These are phyloP conservation scores for Falco naumanni DNA, from an alignment of 2,797 vertebrate species.

Conservation along the genomic window DNA sequence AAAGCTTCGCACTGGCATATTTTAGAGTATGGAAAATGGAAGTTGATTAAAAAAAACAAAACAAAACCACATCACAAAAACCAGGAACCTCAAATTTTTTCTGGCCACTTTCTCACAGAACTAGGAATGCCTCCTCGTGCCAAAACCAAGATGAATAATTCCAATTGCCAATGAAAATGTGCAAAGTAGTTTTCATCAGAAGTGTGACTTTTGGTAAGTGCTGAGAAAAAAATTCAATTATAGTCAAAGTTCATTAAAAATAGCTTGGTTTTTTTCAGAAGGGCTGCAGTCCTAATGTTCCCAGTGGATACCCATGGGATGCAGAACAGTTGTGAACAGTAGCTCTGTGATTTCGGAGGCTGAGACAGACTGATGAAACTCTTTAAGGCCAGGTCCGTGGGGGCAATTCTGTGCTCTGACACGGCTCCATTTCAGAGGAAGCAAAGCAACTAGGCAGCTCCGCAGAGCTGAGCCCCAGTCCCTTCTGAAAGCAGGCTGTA, in stretches of 20 bases:
- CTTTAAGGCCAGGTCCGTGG: neutral
- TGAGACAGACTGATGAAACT: neutral
- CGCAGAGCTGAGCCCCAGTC: neutral
- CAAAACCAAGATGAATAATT: neutral
- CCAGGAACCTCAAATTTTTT: neutral
- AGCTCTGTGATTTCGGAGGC: neutral
- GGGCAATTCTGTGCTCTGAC: neutral
- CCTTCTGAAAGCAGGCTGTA: neutral
- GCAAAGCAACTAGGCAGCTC: neutral
- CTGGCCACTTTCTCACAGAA: neutral
- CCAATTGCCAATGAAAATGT: neutral
- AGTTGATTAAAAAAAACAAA: neutral
- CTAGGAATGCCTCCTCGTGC: neutral
- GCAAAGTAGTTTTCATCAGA: conserved; percentile 1
- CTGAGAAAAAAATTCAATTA: neutral
- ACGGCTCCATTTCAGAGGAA: neutral
- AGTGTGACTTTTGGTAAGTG: neutral
- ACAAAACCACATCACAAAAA: too few species aligned
- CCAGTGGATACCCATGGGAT: neutral
- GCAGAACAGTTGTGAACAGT: neutral
- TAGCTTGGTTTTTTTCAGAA: neutral
- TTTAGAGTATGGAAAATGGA: neutral
- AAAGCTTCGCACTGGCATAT: neutral
- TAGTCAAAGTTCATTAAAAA: neutral
- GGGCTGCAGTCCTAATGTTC: neutral